Evolutionary conservation across 2,888 invertebrate species (phyloP), one percentile per base, ranked within the genome.

Genomic region (Cephus runcator): DNA sequence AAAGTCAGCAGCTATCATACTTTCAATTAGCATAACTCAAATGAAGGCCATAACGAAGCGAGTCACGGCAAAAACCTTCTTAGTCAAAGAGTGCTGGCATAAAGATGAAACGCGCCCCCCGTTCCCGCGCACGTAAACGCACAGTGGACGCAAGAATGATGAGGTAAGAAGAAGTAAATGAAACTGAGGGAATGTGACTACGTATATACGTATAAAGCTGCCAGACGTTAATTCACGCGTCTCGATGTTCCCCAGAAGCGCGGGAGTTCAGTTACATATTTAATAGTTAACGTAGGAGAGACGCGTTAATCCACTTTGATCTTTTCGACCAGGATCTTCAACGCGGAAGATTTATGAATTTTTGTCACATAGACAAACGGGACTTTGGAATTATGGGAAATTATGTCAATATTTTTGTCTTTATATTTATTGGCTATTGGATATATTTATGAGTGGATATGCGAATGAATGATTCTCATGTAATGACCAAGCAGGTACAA

Each of bases 11-110:
- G 84, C 85, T 86, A 85, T 86, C 85, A 82, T 80, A 83, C 82
- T 86, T 89, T 89, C 88, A 89, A 89, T 89, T 89, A 89, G 87
- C 88, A 89, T 89, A 89, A 89, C 89, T 89, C 89, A 86, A 85
- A 83, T 81, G 84, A 80, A 79, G 79, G 83, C 83, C 81, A 84
- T 85, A 86, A 87, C 84, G 83, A 86, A 81, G 86, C 80, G 73
- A 69, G 69, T 76, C 81, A 76, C 34, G 68, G 82, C 85, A 88
- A 88, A 86, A 88, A 88, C 80, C 83, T 85, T 83, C 87, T 85
- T 83, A 79, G 80, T 77, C 80, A 85, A 84, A 83, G 78, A 80
- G 81, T 79, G 80, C 83, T 77, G 83, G 77, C 82, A 83, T 84
- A 83, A 86, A 85, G 84, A 77, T 74, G 75, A 80, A 73, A 77